Evolutionary conservation across 1,140 invertebrate species (phyloP), one percentile per base, ranked within the genome.

Genomic region (Drosophila quadrilineata): DNA sequence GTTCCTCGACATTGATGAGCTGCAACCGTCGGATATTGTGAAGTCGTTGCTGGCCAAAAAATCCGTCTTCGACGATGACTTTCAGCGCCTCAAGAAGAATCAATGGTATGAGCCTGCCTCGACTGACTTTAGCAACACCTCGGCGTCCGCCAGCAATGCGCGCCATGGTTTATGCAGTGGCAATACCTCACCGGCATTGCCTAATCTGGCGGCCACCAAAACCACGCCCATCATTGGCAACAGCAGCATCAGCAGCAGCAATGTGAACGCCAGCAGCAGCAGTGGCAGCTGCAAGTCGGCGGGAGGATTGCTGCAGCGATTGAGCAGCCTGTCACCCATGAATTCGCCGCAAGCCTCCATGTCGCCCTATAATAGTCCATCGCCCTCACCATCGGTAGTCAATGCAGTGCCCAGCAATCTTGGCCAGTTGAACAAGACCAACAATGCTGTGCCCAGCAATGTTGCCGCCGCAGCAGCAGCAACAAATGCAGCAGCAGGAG

Each of bases 61-160:
- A 43, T 98, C 96, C 46, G 96, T 99, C 6, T 98, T 99, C 89
- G 98, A 99, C 88, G 97, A 98, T 89, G 98, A 99, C 88, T 94
- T 95, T 8, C 97, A 98, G 88, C 92, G 98, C 6, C 91, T 99
- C 12, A 97, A 98, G 89, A 97, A 97, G 75, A 93, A 94, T 75
- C 94, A 97, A 72, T 96, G 97, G 90, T 96, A 96, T 86, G 95
- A 96, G 89, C 94, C 94, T 41, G 50, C 63, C 1, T 52, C 64
- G 8, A 63, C 56, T 0, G 87, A 88, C 26, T 73, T 73, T 8
- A 53, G 22, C 12, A 2, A 71, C n/a, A 58, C 71, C 16, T 68
- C 72, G 0, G 49, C 65, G 10, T 21, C 58, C 3, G 29, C 49
- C 6, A 45, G 36, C 40, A 58, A 16, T 56, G 45, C 41, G 4